These are phyloP conservation scores for Enhydra lutris DNA, from an alignment of 2,113 vertebrate genomes.

Conservation along the genomic window DNA sequence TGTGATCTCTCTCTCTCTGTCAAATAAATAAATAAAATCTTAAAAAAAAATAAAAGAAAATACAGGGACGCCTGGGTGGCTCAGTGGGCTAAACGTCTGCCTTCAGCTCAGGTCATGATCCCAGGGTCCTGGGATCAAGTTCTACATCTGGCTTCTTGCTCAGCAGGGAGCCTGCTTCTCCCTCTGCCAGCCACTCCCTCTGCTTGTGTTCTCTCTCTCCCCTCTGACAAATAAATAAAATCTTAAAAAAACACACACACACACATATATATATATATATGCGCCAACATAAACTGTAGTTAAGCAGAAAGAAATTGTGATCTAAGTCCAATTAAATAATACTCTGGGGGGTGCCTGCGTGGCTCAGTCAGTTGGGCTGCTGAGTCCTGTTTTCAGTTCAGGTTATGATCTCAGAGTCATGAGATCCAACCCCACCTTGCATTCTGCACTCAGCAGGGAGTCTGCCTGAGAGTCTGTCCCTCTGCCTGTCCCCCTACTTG, in stretches of 20 bases:
- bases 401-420: neutral
- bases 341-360: neutral
- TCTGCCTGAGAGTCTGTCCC: neutral
- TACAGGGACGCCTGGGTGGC: neutral
- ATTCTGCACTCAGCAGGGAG: neutral
- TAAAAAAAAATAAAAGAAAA: too few species aligned
- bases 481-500: neutral
- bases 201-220: neutral
- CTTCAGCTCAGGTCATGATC: too few species aligned
- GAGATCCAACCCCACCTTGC: neutral
- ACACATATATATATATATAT: neutral
- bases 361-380: neutral
- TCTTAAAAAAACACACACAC: neutral
- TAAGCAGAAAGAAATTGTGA: neutral
- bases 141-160: neutral
- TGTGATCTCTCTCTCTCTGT: too few species aligned
- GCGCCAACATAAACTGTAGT: neutral
- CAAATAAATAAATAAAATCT: too few species aligned
- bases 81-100: too few species aligned
- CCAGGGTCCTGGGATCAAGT: neutral
- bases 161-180: neutral
- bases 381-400: neutral
- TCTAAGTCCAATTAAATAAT: neutral
- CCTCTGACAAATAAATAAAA: neutral
- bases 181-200: neutral